Base-by-base conservation (phyloP, 2,113 vertebrate species). In the Cynopterus brachyotis region DNA sequence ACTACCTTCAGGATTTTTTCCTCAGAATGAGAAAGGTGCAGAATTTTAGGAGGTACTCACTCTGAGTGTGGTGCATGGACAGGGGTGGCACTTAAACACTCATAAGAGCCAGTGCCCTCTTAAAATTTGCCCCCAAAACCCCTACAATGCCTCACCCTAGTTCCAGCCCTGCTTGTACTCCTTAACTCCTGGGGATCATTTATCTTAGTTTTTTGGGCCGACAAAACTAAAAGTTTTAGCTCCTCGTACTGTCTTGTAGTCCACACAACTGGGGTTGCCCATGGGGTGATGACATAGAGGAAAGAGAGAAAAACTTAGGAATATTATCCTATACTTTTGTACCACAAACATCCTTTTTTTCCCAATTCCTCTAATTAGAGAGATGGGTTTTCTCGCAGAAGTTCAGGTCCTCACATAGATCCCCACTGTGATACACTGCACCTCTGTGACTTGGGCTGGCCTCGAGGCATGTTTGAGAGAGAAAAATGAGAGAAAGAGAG, bases 321-420 rank as follows among this genome's bases (percentile, higher is more conserved):
- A 55, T 40, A 30, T 66, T 1, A 6, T 3, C 2, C 20, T 40
- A 35, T 0, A 2, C 0, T 91, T 62, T 70, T 45, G 30, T 20
- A 79, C 20, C 1, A 57, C 32, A 88, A 15, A 5, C 5, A 69
- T 57, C 15, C 11, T 50, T 80, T 82, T 82, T 37, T 17, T 9
- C 17, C 19, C 4, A 85, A 40, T 76, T 84, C 24, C 10, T 72
- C 20, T 35, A n/a, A 6, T 59, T n/a, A 6, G 16, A 37, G 53
- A 55, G 59, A 60, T 20, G 9, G 1, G 17, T 86, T 97, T 84
- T 55, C 66, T 86, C 12, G 67, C 4, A 30, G 16, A 22, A 13
- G 8, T 75, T 79, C 57, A n/a, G 17, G 8, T 45, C 40, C 16
- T 5, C 12, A 79, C 13, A 42, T 1, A 42, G 4, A 59, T 57